Conservation (phyloP, 2,113 vertebrate genomes). For the human region DNA sequence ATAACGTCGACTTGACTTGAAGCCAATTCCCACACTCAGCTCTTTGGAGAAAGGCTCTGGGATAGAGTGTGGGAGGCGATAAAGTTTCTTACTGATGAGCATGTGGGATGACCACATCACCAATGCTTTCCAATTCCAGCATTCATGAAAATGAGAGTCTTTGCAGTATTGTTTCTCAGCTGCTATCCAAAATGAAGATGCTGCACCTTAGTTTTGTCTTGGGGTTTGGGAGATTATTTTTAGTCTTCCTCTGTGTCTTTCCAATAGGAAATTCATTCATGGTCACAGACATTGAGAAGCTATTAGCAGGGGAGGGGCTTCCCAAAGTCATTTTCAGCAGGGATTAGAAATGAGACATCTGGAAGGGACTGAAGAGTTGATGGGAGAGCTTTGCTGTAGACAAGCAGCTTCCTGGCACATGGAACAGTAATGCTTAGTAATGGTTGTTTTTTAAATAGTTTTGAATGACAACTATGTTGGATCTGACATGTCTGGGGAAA, state of each 20-base stretch:
- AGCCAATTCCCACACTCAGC: slow-evolving; percentile 77
- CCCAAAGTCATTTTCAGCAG: background rate
- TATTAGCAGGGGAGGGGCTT: background rate
- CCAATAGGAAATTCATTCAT: slow-evolving; percentile 4
- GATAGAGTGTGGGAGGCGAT: slow-evolving; percentile 70
- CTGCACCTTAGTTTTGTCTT: background rate
- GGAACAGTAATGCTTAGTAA: background rate
- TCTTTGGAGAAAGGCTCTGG: slow-evolving; percentile 65
- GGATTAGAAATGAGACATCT: slow-evolving; percentile 13
- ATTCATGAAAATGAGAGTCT: slow-evolving; percentile 46
- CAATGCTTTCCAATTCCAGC: slow-evolving; percentile 24
- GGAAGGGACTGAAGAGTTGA: background rate
- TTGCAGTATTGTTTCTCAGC: background rate
- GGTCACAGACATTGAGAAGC: background rate
- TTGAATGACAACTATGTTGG: background rate
- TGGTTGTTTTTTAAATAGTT: background rate
- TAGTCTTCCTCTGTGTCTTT: background rate
- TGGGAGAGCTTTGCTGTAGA: background rate
- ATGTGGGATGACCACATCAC: slow-evolving; percentile 72
- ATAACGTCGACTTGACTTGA: slow-evolving; percentile 70
- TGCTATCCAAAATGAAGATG: slow-evolving; percentile 28
- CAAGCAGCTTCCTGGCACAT: background rate
- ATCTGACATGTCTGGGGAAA: background rate
- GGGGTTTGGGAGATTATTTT: slow-evolving; percentile 11
- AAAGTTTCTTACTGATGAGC: slow-evolving; percentile 65